phyloP scores from a whole-genome alignment of 2,888 invertebrate species.

The Apantesis nais region DNA sequence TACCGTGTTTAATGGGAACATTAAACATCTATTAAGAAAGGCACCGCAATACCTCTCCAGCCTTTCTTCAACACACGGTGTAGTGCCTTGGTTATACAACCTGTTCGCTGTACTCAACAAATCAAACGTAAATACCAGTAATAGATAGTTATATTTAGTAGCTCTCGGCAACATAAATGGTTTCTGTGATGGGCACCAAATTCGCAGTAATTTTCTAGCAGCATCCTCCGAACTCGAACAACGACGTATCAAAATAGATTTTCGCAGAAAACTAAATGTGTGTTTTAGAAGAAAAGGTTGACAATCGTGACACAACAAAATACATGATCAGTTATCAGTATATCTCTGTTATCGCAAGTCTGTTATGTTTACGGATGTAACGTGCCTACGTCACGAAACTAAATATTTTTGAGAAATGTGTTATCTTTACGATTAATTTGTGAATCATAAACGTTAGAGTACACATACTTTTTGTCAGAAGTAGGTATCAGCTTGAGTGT shows the following conservation, averaged over 20 bases:
- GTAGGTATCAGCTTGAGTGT: slow-evolving; percentile 1
- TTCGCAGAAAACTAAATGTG: background rate
- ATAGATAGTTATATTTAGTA: background rate
- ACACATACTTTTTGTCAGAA: slow-evolving; percentile 3
- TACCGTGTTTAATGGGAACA: too few species aligned
- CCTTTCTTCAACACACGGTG: too few species aligned
- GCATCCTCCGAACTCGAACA: background rate
- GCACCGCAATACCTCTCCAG: too few species aligned
- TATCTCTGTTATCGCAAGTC: slow-evolving; percentile 6
- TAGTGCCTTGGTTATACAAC: background rate
- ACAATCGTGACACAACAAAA: background rate
- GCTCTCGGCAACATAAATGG: background rate
- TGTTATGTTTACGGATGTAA: slow-evolving; percentile 12
- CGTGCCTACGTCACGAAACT: background rate
- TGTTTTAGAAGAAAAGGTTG: slow-evolving; percentile 12
- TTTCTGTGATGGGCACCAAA: background rate
- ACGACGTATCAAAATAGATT: background rate
- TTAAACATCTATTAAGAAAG: too few species aligned
- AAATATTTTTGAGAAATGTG: slow-evolving; percentile 13
- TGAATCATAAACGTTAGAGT: slow-evolving; percentile 2
- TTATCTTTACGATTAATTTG: slow-evolving; percentile 12
- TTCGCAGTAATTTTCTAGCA: background rate
- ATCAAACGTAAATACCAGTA: too few species aligned
- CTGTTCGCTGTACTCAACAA: too few species aligned
- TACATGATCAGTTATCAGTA: slow-evolving; percentile 4